Percentiles rank a stretch among this genome's conserved stretches.
Conservation (phyloP, 2,113 vertebrate species). For the Antigone vipio region DNA sequence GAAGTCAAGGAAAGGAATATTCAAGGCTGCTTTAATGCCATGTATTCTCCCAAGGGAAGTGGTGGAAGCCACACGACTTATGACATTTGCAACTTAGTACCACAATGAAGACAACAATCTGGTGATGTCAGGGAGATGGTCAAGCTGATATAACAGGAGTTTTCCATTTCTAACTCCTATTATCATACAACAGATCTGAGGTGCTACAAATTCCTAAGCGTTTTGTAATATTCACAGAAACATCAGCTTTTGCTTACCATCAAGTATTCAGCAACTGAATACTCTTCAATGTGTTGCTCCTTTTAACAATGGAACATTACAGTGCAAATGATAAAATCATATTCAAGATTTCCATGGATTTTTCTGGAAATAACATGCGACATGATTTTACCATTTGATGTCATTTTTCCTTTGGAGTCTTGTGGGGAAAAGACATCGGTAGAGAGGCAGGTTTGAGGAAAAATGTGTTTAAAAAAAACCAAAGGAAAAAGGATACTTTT, state of each 20-base stretch:
- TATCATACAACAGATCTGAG: neutral
- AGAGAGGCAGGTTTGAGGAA: neutral
- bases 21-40: neutral
- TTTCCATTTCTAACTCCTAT: slow-evolving; percentile 35
- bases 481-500: slow-evolving; percentile 1
- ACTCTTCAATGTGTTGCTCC: neutral
- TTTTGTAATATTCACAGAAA: slow-evolving; percentile 28
- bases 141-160: neutral
- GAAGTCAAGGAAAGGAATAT: slow-evolving; percentile 21
- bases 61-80: neutral
- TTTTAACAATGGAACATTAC: slow-evolving; percentile 43
- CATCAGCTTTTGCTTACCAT: slow-evolving; percentile 43
- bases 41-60: neutral
- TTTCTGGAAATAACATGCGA: slow-evolving; percentile 56
- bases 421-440: neutral
- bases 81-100: slow-evolving; percentile 2
- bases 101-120: neutral
- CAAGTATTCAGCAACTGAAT: neutral
- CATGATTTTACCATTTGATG: slow-evolving; percentile 52
- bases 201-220: slow-evolving; percentile 1
- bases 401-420: slow-evolving; percentile 53
- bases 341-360: slow-evolving; percentile 57
- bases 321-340: slow-evolving; percentile 48
- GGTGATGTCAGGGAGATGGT: neutral
- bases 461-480: slow-evolving; percentile 7